Evolutionary conservation across 1,140 invertebrate species (phyloP).

Genomic region (Drosophila nigrodunni): DNA sequence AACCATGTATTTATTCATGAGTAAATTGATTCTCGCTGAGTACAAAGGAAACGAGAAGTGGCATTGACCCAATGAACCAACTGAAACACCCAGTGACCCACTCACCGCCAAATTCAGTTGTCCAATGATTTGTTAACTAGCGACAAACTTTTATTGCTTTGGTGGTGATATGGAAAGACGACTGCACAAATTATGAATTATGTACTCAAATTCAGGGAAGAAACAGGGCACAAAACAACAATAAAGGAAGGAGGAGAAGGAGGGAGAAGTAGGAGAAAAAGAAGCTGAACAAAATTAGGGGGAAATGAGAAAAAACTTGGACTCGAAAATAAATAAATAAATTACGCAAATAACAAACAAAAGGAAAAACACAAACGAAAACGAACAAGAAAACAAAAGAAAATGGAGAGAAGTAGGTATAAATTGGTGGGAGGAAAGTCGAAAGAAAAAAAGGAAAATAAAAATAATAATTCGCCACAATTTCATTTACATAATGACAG

Average conservation of each 20-base stretch:
- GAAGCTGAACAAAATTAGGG: neutral
- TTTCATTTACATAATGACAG: conserved; percentile 83
- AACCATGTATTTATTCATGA: neutral
- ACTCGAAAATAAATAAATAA: conserved; percentile 70
- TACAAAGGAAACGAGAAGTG: neutral
- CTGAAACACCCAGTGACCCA: conserved; percentile 15
- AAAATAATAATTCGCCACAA: conserved; percentile 81
- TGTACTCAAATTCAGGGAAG: conserved; percentile 56
- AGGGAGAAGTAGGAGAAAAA: neutral
- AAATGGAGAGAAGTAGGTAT: neutral
- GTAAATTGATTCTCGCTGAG: neutral
- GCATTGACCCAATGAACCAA: neutral
- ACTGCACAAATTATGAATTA: conserved; percentile 75
- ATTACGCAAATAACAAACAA: conserved; percentile 60
- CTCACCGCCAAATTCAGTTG: conserved; percentile 14
- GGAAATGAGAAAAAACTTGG: conserved; percentile 29
- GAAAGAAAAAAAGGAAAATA: conserved; percentile 39
- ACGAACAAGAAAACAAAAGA: conserved; percentile 22
- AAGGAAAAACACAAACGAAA: neutral
- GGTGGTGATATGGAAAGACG: conserved; percentile 13
- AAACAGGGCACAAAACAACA: conserved; percentile 1
- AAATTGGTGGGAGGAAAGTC: neutral
- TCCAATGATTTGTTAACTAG: conserved; percentile 74
- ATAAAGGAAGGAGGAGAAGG: conserved; percentile 4
- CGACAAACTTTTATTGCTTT: conserved; percentile 76